A percentile compares a stretch with the other conserved stretches of the same genome.
Conservation (phyloP, 2,797 vertebrate genomes). For the Sebastolobus altivelis region DNA sequence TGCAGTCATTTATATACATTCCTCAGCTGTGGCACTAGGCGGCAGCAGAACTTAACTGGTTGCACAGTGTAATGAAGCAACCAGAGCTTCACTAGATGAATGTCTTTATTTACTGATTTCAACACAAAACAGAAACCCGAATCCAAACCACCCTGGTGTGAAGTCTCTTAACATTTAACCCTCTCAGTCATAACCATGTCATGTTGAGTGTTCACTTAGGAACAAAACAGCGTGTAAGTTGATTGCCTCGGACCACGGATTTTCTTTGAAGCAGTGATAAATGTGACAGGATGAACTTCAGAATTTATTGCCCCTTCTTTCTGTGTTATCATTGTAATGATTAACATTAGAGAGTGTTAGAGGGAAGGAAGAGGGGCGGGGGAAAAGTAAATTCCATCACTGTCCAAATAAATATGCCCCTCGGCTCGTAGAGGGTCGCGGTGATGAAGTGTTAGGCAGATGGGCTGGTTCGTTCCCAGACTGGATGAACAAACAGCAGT, state of each 20-base stretch:
- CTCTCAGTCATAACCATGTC: neutral
- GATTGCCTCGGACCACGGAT: neutral
- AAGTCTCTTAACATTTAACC: neutral
- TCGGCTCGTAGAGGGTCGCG: neutral
- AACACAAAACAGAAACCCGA: constrained; percentile 4
- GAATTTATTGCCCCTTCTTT: constrained; percentile 17
- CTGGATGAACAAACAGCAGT: constrained; percentile 19
- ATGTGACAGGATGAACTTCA: constrained; percentile 13
- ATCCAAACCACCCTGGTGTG: neutral
- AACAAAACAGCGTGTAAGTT: constrained; percentile 9
- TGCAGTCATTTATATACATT: neutral
- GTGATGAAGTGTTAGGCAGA: constrained; percentile 44
- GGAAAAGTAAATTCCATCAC: constrained; percentile 45
- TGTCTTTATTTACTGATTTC: neutral
- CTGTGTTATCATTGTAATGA: constrained; percentile 43
- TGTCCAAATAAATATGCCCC: constrained; percentile 55
- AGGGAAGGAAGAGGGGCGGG: neutral
- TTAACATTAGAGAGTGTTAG: constrained; percentile 28
- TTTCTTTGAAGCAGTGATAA: constrained; percentile 36
- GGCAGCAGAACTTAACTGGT: constrained; percentile 66
- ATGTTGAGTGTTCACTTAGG: neutral
- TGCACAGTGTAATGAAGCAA: neutral
- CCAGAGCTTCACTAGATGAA: neutral
- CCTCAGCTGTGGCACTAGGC: constrained; percentile 62
- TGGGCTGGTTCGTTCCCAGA: constrained; percentile 14